Evolutionary conservation across 2,797 vertebrate species (phyloP), one percentile per base, ranked within the genome.

Genomic region (Helarctos malayanus): DNA sequence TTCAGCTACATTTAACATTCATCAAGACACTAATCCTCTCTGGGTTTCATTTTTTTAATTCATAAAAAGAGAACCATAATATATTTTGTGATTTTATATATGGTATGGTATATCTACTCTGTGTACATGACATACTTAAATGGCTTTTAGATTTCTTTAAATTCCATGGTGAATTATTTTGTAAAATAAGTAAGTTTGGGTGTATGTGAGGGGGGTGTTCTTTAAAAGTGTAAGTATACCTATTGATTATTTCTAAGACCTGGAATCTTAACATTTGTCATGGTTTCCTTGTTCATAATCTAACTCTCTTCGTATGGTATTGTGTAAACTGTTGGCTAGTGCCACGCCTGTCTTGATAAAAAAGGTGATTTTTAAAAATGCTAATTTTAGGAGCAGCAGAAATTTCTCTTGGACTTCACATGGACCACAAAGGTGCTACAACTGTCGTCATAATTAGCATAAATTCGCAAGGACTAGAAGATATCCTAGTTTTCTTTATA

Each of bases 131-230:
- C 69, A 35, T 13, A 68, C 13, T 81, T 88, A 85, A 27, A 8
- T 87, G 38, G 7, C 21, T 90, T 93, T 95, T 95, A 90, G 63
- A 83, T 10, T 89, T 81, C 57, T 52, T 75, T 76, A 63, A 80
- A 76, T 57, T n/a, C 13, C 27, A 8, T 81, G 29, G n/a, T 83
- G 32, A 95, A 73, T 57, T 16, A 65, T 94, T 96, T 92, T 89
- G n/a, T 86, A 86, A 91, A 93, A 89, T 83, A 95, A 93, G 21
- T 92, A 94, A 87, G 83, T 93, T 94, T 95, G 32, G 35, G 19
- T 10, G 4, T 54, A 23, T 54, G 19, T n/a, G 49, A 19, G 13
- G 61, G 69, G 7, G 65, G 0, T 32, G 3, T 59, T 68, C 88
- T 95, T 85, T 45, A 87, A 85, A 97, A 91, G 54, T 76, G 6